A percentile compares a stretch with the other conserved stretches of the same genome.
phyloP scores from a whole-genome alignment of 2,888 invertebrate species.

The Chromoteleia sp. region DNA sequence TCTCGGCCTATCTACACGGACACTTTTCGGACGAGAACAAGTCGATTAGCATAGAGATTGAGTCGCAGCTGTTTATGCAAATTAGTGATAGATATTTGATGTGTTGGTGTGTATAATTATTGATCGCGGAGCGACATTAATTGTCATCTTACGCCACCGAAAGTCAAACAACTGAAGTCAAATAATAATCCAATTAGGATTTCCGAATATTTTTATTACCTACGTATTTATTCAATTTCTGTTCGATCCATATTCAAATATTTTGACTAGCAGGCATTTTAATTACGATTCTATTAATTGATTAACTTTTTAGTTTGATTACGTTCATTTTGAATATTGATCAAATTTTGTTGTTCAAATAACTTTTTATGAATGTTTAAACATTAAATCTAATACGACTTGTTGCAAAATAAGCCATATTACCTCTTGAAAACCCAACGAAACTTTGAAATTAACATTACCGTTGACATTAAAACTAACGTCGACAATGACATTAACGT shows the following conservation, averaged over 20 bases:
- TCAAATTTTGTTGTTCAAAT: neutral
- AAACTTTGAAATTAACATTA: constrained; percentile 74
- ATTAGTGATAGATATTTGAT: constrained; percentile 73
- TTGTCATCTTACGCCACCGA: constrained; percentile 44
- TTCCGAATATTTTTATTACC: too few species aligned
- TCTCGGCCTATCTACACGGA: constrained; percentile 53
- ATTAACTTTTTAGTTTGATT: neutral
- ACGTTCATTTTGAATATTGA: neutral
- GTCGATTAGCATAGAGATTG: constrained; percentile 84
- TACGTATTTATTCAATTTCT: too few species aligned
- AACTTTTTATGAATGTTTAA: neutral
- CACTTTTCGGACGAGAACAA: constrained; percentile 75
- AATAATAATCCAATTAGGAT: neutral
- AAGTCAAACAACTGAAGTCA: constrained; percentile 6
- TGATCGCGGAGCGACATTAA: constrained; percentile 65
- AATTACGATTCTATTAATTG: neutral
- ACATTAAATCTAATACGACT: constrained; percentile 3
- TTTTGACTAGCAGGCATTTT: too few species aligned
- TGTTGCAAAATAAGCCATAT: constrained; percentile 24
- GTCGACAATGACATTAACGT: constrained; percentile 71
- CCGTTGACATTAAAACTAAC: constrained; percentile 80
- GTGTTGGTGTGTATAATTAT: constrained; percentile 60
- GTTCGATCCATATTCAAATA: too few species aligned
- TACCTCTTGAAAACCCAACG: constrained; percentile 13
- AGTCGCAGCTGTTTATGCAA: constrained; percentile 83